A percentile compares a stretch with the other conserved stretches of the same genome.
Evolutionary conservation across 2,797 vertebrate genomes (phyloP).

Genomic region (Clamator glandarius): DNA sequence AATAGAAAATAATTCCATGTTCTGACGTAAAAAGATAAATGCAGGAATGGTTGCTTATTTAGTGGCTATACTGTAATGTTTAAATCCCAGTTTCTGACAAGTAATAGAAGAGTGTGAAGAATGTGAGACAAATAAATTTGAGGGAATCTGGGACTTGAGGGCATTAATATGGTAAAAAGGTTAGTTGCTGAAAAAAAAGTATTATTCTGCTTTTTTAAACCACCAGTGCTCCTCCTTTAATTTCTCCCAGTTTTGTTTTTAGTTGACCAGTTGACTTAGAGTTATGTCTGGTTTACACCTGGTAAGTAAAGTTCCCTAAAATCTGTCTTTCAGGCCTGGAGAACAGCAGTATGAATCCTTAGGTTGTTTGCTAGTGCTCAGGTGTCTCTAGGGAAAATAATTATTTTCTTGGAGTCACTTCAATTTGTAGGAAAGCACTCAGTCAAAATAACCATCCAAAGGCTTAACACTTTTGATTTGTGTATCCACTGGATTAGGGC

Average conservation of each 20-base stretch:
- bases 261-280: neutral
- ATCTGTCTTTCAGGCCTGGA: neutral
- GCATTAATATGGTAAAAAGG: neutral
- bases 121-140: neutral
- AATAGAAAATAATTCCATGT: neutral
- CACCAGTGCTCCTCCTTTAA: neutral
- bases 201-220: conserved; percentile 25
- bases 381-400: neutral
- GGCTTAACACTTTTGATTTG: neutral
- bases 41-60: neutral
- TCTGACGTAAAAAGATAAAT: neutral
- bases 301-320: neutral
- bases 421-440: neutral
- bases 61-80: neutral
- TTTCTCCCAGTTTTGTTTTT: neutral
- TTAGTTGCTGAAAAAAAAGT: neutral
- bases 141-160: neutral
- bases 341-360: neutral
- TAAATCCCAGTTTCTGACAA: neutral
- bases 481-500: neutral
- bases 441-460: neutral
- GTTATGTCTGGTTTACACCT: neutral
- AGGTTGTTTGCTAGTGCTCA: neutral
- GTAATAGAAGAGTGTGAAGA: neutral
- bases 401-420: neutral